phyloP scores from a whole-genome alignment of 2,113 vertebrate species.

The Ornithorhynchus anatinus region DNA sequence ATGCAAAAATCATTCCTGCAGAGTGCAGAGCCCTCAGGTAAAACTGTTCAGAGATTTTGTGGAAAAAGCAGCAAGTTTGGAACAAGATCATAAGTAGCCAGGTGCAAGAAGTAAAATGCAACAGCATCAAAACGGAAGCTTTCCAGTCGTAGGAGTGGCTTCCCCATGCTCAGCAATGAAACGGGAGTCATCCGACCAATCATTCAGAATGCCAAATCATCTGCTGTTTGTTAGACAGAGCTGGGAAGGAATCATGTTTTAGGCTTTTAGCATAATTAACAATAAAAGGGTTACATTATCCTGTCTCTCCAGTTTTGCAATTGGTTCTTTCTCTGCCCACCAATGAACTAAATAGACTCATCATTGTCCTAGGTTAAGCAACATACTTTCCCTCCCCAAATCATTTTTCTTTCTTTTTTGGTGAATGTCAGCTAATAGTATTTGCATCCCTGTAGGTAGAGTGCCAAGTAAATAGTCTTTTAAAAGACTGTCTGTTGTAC shows the following conservation, averaged over 20 bases:
- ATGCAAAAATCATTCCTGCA: neutral
- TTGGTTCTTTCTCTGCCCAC: slow-evolving; percentile 24
- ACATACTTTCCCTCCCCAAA: neutral
- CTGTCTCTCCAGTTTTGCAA: slow-evolving; percentile 31
- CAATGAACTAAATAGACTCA: neutral
- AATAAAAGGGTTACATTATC: slow-evolving; percentile 30
- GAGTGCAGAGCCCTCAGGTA: neutral
- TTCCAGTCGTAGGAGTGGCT: slow-evolving; percentile 8
- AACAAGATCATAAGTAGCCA: slow-evolving; percentile 37
- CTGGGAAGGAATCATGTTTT: slow-evolving; percentile 15
- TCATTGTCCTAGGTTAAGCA: too few relatives aligned
- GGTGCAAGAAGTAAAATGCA: neutral
- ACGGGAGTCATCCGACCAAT: slow-evolving; percentile 9
- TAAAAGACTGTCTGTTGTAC: slow-evolving; percentile 51
- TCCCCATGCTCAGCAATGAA: slow-evolving; percentile 9
- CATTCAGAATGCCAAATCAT: slow-evolving; percentile 11
- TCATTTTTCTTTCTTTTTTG: neutral
- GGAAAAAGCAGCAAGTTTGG: slow-evolving; percentile 20
- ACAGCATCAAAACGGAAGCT: neutral
- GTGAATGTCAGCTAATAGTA: too few relatives aligned
- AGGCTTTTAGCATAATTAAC: slow-evolving; percentile 41
- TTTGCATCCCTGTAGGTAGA: too few relatives aligned
- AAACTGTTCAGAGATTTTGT: slow-evolving; percentile 22
- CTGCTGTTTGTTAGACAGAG: slow-evolving; percentile 6
- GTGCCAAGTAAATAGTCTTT: slow-evolving; percentile 7